phyloP scores from a whole-genome alignment of 2,797 vertebrate species.

The Spinibarbus caldwelli region DNA sequence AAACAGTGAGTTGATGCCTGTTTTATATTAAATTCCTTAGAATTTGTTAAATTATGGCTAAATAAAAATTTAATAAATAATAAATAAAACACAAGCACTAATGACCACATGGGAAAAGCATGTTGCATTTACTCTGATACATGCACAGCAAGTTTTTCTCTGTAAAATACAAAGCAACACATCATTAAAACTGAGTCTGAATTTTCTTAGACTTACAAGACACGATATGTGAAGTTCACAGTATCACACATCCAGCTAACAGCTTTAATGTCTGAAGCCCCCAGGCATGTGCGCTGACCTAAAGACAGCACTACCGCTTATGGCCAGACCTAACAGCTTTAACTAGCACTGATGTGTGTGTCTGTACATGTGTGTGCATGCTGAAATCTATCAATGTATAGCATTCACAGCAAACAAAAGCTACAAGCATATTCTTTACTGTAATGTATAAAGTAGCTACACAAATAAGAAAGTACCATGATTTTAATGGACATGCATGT shows the following conservation, averaged over 20 bases:
- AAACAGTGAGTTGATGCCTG: too few relatives aligned
- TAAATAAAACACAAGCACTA: not conserved
- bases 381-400: too few relatives aligned
- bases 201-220: conserved; percentile 12
- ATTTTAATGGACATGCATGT: too few relatives aligned
- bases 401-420: too few relatives aligned
- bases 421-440: too few relatives aligned
- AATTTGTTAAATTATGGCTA: too few relatives aligned
- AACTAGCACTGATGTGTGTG: conserved; percentile 21
- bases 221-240: conserved; percentile 14
- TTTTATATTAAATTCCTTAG: too few relatives aligned
- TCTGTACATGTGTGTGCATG: too few relatives aligned
- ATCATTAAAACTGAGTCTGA: conserved; percentile 11
- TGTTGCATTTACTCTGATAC: not conserved
- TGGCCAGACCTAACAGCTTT: not conserved
- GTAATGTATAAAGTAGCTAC: too few relatives aligned
- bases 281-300: conserved; percentile 8
- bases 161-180: not conserved
- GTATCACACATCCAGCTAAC: not conserved
- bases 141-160: too few relatives aligned
- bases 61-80: too few relatives aligned
- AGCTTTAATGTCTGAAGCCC: conserved; percentile 30
- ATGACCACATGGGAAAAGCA: not conserved
- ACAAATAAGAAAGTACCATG: not conserved
- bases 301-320: conserved; percentile 1